Evolutionary conservation across 2,113 vertebrate genomes (phyloP).

Genomic region (Nestor notabilis): DNA sequence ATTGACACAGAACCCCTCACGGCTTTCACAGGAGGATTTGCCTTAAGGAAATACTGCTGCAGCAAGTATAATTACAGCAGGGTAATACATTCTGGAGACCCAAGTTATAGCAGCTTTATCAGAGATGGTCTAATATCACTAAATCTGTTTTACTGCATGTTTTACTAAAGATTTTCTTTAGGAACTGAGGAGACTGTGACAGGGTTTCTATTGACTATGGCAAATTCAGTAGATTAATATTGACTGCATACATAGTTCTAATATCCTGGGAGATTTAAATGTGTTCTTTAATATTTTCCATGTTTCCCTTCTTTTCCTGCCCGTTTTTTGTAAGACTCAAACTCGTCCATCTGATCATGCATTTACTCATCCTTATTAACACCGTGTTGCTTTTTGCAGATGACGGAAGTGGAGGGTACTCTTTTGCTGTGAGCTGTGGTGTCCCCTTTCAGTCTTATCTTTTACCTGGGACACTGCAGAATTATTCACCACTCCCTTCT

Average conservation of each 20-base stretch:
- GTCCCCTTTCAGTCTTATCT: neutral
- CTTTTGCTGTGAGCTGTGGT: neutral
- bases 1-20: neutral
- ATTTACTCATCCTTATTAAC: neutral
- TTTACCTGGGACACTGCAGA: neutral
- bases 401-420: neutral
- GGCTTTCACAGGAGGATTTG: neutral
- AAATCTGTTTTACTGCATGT: neutral
- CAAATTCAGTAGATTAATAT: neutral
- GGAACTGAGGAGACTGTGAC: neutral
- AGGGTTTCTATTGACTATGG: neutral
- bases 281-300: neutral
- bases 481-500: neutral
- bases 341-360: neutral
- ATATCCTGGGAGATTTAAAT: neutral
- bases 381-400: neutral
- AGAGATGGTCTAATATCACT: neutral
- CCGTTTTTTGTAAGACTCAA: neutral
- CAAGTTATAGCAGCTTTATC: conserved; percentile 4
- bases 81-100: neutral
- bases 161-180: conserved; percentile 15
- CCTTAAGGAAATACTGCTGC: conserved; percentile 18
- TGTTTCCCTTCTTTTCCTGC: neutral
- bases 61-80: conserved; percentile 22
- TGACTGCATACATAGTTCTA: neutral